Base-by-base conservation (phyloP, 2,113 vertebrate species). In the Merops nubicus region DNA sequence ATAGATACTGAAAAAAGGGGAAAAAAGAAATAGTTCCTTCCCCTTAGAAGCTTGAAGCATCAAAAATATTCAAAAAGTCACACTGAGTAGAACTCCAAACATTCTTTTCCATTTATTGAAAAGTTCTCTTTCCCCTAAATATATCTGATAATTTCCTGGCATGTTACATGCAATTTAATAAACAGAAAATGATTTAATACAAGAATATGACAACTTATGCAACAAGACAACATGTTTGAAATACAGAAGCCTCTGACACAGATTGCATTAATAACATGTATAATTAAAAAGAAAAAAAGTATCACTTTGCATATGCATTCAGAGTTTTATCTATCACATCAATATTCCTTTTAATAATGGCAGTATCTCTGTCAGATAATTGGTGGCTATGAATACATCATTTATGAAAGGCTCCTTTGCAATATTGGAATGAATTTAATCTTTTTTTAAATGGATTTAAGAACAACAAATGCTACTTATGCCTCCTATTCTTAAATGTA, bases 271-370 rank as follows among this genome's bases (percentile, higher is more conserved):
- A 73, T 82, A 84, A 22, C 22, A 47, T 34, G 1, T 45, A 91
- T 36, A 94, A 82, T 85, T 42, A 68, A 90, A 88, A 64, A 57
- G 36, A 60, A 47, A 43, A 42, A 45, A 60, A 73, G 1, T 73
- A 93, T 68, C 28, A 34, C 12, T 88, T 94, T 95, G 72, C n/a
- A 82, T 77, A 91, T 48, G 17, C 75, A 88, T 77, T 86, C 73
- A 93, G 73, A 65, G 54, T 80, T 92, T 43, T 69, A 78, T 87
- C 81, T 43, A 67, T 85, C 29, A 91, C 84, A 95, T 89, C 91
- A 92, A 89, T 83, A 96, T 94, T 94, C 74, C 60, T 87, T 95
- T 96, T 91, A 90, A 91, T 92, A 92, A 89, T 60, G 77, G 63
- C 40, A 85, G 6, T 28, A 81, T 83, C 85, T 88, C 74, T 83